Evolutionary conservation across 2,113 vertebrate genomes (phyloP).

Genomic region (Tor tambroides): DNA sequence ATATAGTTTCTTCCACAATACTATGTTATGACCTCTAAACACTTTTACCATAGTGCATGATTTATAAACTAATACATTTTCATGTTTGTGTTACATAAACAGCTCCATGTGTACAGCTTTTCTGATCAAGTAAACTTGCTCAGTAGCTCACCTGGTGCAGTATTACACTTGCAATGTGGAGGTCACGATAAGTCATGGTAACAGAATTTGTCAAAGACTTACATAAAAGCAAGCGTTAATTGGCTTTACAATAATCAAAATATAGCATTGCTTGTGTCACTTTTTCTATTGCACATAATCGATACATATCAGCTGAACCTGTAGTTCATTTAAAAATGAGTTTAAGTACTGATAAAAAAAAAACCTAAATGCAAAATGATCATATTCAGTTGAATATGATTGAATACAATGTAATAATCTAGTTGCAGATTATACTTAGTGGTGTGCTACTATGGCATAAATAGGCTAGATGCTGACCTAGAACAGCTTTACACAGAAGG

Average conservation of each 20-base stretch:
- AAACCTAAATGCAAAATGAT: background rate
- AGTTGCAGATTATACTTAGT: background rate
- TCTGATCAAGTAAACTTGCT: background rate
- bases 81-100: too few relatives aligned
- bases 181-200: too few relatives aligned
- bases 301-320: background rate
- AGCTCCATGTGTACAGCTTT: too few relatives aligned
- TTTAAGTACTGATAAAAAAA: background rate
- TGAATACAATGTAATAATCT: background rate
- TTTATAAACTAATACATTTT: too few relatives aligned
- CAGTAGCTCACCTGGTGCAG: background rate
- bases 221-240: too few relatives aligned
- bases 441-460: background rate
- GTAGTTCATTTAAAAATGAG: background rate
- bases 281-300: background rate
- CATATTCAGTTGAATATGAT: background rate
- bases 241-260: background rate
- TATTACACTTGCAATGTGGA: background rate
- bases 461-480: conserved; percentile 2
- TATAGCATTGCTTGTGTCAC: background rate
- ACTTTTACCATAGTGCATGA: too few relatives aligned
- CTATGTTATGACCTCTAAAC: too few relatives aligned
- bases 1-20: too few relatives aligned
- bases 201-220: too few relatives aligned
- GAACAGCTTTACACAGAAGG: background rate